Conservation (phyloP, 2,888 invertebrate genomes). For the Micoletzkya japonica region DNA sequence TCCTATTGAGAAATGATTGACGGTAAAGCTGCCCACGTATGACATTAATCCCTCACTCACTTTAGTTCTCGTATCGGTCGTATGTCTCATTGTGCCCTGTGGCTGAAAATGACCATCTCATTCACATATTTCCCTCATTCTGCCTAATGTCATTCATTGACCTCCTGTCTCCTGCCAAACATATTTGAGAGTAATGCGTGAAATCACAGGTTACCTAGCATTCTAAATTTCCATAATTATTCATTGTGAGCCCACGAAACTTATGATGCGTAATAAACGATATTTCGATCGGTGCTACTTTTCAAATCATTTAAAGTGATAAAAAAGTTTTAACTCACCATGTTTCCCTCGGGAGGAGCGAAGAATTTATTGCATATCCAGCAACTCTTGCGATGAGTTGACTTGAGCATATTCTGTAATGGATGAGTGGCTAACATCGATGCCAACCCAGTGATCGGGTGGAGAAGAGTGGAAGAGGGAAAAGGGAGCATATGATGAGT, state of each 20-base stretch:
- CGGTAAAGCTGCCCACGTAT: no score
- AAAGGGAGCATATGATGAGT: no score
- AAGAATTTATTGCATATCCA: slow-evolving; percentile 20
- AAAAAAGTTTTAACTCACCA: slow-evolving; percentile 2
- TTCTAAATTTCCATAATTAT: neutral
- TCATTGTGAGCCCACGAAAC: neutral
- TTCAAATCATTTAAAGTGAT: neutral
- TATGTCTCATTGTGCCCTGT: slow-evolving; percentile 15
- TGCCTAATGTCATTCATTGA: neutral
- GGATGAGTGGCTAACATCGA: neutral
- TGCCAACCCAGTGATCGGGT: no score
- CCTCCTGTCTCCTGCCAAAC: neutral
- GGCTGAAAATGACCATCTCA: slow-evolving; percentile 2
- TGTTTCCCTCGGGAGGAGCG: slow-evolving; percentile 10
- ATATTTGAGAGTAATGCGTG: neutral
- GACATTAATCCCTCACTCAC: no score
- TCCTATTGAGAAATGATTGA: no score
- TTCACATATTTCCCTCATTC: neutral
- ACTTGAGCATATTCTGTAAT: neutral
- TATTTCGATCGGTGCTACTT: neutral
- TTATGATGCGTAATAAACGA: neutral
- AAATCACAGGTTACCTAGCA: neutral
- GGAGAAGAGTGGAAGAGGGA: no score
- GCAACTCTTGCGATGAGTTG: slow-evolving; percentile 1
- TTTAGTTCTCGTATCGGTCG: no score